Evolutionary conservation across 2,113 vertebrate genomes (phyloP).

Genomic region (Lucifuga dentata): DNA sequence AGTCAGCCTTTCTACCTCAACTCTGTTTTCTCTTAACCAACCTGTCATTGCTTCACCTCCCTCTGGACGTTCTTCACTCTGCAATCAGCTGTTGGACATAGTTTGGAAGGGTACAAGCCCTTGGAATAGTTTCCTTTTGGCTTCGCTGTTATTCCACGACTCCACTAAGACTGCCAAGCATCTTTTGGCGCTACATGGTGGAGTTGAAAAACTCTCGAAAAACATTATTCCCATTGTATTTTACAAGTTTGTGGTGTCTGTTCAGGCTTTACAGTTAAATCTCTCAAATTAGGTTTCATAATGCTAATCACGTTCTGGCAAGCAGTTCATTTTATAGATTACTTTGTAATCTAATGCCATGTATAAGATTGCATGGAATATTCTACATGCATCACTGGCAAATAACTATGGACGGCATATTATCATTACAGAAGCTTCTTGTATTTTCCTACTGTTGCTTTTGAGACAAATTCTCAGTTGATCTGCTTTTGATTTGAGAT

Average conservation of each 20-base stretch:
- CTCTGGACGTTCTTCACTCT: slow-evolving; percentile 37
- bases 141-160: slow-evolving; percentile 15
- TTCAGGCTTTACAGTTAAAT: slow-evolving; percentile 28
- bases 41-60: slow-evolving; percentile 41
- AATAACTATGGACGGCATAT: slow-evolving; percentile 15
- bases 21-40: slow-evolving; percentile 32
- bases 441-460: slow-evolving; percentile 25
- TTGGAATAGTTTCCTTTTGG: slow-evolving; percentile 41
- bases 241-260: slow-evolving; percentile 11
- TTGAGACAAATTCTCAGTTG: slow-evolving; percentile 2
- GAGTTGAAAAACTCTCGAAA: slow-evolving; percentile 20
- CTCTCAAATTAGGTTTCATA: slow-evolving; percentile 20
- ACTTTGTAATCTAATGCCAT: neutral
- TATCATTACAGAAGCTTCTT: slow-evolving; percentile 11
- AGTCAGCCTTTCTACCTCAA: neutral
- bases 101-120: slow-evolving; percentile 37
- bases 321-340: neutral
- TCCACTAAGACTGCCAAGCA: slow-evolving; percentile 23
- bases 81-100: slow-evolving; percentile 44
- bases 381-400: neutral
- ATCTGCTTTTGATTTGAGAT: slow-evolving; percentile 17
- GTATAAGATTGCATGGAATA: neutral
- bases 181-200: slow-evolving; percentile 29
- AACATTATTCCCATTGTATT: slow-evolving; percentile 16
- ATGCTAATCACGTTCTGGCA: slow-evolving; percentile 20